Base-by-base conservation (phyloP, 2,797 vertebrate species). In the Paguma larvata region DNA sequence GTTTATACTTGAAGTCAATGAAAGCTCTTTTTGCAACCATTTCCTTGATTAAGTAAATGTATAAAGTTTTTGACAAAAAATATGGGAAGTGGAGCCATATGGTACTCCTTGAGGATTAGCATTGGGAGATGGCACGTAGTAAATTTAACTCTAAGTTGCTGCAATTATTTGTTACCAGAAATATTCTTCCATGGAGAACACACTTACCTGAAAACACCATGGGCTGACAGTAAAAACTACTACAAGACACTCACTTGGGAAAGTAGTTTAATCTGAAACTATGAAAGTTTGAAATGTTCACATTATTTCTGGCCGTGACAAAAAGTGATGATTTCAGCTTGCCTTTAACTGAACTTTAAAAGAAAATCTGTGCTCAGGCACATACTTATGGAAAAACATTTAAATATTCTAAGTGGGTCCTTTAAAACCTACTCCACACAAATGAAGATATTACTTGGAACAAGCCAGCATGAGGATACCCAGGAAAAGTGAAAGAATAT, bases 21-120 rank as follows among this genome's bases (percentile, higher is more conserved):
- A 11, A 7, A 89, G 38, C 73, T 93, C 97, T 96, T n/a, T 85
- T 97, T 97, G 27, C 44, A 82, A 18, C n/a, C 86, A 46, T 48
- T 97, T 87, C 89, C 94, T 97, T 96, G 94, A 80, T 95, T 97
- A 95, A 85, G 44, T 21, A 97, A 91, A 19, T 53, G 30, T 72
- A 25, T 44, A 91, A 92, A 75, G 6, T 13, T 72, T 97, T 97
- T 96, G 80, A 89, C 91, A 95, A 95, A 73, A 75, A 97, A 59
- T 38, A 59, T 77, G 68, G 25, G 77, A 96, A 97, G 32, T 97
- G 44, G 96, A 97, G 34, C 96, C 3, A 65, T 92, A 53, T 85
- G 92, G n/a, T 53, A 95, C 21, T 30, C 63, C 75, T 91, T 34
- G 77, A 56, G 56, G 30, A n/a, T 94, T 98, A 79, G 6, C 0